Percentiles rank a stretch among this genome's conserved stretches.
Evolutionary conservation across 2,888 invertebrate species (phyloP).

Genomic region (Pyrochroa serraticornis): DNA sequence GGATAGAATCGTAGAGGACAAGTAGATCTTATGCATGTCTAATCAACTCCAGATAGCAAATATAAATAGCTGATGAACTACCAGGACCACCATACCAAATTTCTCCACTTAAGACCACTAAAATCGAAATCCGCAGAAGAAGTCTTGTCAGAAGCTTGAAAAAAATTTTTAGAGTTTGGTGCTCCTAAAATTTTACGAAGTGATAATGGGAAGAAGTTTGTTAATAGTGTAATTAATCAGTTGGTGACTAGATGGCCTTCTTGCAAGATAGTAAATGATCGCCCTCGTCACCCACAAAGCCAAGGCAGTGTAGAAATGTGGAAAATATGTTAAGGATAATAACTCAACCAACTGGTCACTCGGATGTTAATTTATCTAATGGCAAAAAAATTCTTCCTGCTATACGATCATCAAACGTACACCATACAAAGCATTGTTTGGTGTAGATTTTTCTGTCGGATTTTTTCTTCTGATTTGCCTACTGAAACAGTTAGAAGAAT

Average conservation of each 20-base stretch:
- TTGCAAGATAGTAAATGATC: conserved; percentile 40
- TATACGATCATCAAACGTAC: too few relatives aligned
- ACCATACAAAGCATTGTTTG: too few relatives aligned
- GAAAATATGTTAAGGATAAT: too few relatives aligned
- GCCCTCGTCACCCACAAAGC: conserved; percentile 38
- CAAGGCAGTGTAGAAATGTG: conserved; percentile 34
- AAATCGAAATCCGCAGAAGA: conserved; percentile 20
- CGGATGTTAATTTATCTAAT: too few relatives aligned
- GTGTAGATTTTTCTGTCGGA: too few relatives aligned
- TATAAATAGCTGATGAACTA: too few relatives aligned
- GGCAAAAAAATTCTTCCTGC: too few relatives aligned
- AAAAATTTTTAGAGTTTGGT: conserved; percentile 33
- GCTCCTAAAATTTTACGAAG: conserved; percentile 31
- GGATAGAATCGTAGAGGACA: conserved; percentile 33
- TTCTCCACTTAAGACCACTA: conserved; percentile 18
- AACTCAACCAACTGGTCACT: too few relatives aligned
- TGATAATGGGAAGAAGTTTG: conserved; percentile 41
- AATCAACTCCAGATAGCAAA: conserved; percentile 22
- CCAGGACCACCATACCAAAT: too few relatives aligned
- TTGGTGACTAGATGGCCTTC: conserved; percentile 35
- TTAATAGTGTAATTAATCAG: conserved; percentile 36
- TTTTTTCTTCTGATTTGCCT: too few relatives aligned
- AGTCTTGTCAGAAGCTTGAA: conserved; percentile 20
- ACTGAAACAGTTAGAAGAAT: too few relatives aligned
- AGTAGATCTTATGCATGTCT: conserved; percentile 24